Evolutionary conservation across 2,113 vertebrate species (phyloP).

Genomic region (western clawed frog (Xenopus tropicalis)): DNA sequence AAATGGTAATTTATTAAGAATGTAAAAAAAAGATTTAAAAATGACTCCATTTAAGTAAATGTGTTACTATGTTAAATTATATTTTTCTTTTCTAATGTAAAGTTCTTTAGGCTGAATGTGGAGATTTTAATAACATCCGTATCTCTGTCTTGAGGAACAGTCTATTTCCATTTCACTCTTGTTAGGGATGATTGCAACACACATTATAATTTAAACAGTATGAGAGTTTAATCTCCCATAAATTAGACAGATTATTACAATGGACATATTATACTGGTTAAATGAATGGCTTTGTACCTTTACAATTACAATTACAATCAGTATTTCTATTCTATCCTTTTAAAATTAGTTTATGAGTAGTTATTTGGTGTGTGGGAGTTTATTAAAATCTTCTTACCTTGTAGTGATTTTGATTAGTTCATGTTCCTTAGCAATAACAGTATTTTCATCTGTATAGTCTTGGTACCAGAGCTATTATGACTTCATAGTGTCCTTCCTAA

Average conservation of each 20-base stretch:
- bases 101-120: background rate
- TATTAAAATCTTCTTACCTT: background rate
- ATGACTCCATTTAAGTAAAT: background rate
- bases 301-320: conserved; percentile 33
- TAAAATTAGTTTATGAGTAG: background rate
- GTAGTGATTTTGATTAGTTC: background rate
- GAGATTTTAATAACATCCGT: conserved; percentile 2
- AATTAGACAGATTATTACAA: conserved; percentile 43
- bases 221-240: conserved; percentile 32
- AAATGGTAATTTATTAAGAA: conserved; percentile 8
- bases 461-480: no score
- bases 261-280: conserved; percentile 18
- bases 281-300: conserved; percentile 28
- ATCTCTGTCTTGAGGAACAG: background rate
- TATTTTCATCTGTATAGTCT: background rate
- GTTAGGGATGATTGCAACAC: conserved; percentile 37
- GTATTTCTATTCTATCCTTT: conserved; percentile 11
- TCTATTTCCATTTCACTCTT: conserved; percentile 31
- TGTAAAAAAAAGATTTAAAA: background rate
- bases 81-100: background rate
- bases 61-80: conserved; percentile 4
- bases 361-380: background rate
- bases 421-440: background rate
- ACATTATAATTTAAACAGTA: conserved; percentile 37
- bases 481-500: no score